Conservation (phyloP, 2,797 vertebrate genomes). For the Rhodeus uyekii region DNA sequence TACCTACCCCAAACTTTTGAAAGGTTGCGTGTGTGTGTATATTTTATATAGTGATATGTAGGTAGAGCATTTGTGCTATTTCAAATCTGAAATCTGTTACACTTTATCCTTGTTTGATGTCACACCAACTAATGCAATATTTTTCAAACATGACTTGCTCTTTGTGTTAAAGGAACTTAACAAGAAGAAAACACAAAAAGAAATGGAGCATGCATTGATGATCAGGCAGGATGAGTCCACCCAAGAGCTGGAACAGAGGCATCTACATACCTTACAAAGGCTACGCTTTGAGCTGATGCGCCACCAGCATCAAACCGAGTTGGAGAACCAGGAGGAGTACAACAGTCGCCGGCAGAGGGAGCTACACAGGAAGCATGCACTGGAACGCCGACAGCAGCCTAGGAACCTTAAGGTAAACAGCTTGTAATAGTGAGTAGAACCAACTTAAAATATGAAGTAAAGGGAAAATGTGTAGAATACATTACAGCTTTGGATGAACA, state of each 20-base stretch:
- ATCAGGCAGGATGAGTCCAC: conserved; percentile 98
- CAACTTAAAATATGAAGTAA: background rate
- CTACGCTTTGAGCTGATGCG: conserved; percentile 98
- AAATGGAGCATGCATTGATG: conserved; percentile 98
- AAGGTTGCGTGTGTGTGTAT: background rate
- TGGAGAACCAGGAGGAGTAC: conserved; percentile 99
- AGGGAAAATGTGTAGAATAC: background rate
- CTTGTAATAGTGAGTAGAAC: background rate
- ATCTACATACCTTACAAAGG: conserved; percentile 95
- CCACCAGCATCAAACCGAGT: conserved; percentile 98
- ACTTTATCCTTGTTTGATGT: background rate
- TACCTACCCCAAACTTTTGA: background rate
- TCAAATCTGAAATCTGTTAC: background rate
- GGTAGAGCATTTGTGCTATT: background rate
- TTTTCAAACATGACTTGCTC: background rate
- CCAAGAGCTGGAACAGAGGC: conserved; percentile 93
- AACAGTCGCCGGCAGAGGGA: conserved; percentile 96
- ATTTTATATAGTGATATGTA: background rate
- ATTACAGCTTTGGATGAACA: background rate
- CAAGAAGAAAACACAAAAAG: conserved; percentile 97
- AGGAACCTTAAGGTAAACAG: conserved; percentile 90
- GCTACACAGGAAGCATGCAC: conserved; percentile 97
- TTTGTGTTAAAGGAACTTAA: conserved; percentile 85
- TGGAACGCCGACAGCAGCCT: conserved; percentile 98
- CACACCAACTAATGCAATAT: background rate